Conservation (phyloP, 2,888 invertebrate genomes). For the Chymomyza procnemis region DNA sequence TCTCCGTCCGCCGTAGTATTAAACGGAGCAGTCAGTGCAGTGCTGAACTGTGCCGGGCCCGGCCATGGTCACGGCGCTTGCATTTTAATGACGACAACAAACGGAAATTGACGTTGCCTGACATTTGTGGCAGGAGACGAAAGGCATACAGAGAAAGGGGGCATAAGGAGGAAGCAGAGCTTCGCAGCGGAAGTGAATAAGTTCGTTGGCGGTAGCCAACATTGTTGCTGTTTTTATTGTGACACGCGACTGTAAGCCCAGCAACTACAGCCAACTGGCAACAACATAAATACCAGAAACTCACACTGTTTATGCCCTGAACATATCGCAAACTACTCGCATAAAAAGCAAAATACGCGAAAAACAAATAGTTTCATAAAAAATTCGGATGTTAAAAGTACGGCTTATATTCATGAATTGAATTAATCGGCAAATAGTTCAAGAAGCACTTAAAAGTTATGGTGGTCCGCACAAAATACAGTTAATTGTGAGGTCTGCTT, state of each 20-base stretch:
- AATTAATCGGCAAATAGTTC: too few species aligned
- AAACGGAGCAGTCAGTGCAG: too few species aligned
- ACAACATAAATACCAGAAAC: neutral
- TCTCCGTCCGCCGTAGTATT: neutral
- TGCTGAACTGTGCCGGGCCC: slow-evolving; percentile 1
- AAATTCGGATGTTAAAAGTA: too few species aligned
- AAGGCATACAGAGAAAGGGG: neutral
- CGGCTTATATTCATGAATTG: too few species aligned
- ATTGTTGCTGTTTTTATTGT: slow-evolving; percentile 60
- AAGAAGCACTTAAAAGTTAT: too few species aligned
- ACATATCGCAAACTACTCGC: neutral
- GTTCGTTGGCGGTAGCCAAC: slow-evolving; percentile 27
- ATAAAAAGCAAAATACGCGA: too few species aligned
- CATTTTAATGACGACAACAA: slow-evolving; percentile 67
- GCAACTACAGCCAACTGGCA: slow-evolving; percentile 10
- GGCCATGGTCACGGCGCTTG: slow-evolving; percentile 38
- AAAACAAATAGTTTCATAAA: too few species aligned
- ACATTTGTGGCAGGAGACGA: slow-evolving; percentile 33
- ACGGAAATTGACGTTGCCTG: slow-evolving; percentile 67
- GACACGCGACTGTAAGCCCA: slow-evolving; percentile 56
- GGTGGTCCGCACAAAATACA: too few species aligned
- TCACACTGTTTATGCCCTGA: neutral
- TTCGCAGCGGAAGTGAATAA: neutral
- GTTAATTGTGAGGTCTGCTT: too few species aligned
- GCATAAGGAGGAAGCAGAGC: neutral